Conservation (phyloP, 2,113 vertebrate species). For the Phoxinus phoxinus region DNA sequence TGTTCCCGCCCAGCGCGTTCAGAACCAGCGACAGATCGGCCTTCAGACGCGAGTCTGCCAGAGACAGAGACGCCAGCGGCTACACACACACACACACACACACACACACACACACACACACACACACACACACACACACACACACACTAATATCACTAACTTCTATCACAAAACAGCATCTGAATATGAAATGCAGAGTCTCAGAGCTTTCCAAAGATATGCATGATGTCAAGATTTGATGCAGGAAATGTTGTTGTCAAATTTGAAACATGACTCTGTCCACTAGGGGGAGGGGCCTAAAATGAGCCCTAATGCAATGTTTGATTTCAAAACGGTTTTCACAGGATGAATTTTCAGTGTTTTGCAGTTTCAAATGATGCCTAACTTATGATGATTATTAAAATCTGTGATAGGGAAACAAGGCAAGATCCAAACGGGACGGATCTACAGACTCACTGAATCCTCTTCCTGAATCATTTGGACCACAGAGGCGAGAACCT, state of each 20-base stretch:
- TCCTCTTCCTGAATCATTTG: constrained; percentile 98
- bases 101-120: constrained; percentile 6
- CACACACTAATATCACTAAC: neutral
- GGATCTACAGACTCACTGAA: constrained; percentile 82
- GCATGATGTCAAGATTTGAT: too few relatives aligned
- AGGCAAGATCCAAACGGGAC: neutral
- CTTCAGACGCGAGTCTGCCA: constrained; percentile 95
- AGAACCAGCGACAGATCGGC: constrained; percentile 90
- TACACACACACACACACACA: constrained; percentile 60
- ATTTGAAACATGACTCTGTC: too few relatives aligned
- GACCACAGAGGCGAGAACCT: constrained; percentile 92
- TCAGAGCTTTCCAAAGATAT: too few relatives aligned
- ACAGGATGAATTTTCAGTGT: too few relatives aligned
- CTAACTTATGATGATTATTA: too few relatives aligned
- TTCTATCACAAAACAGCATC: neutral
- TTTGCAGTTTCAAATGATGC: too few relatives aligned
- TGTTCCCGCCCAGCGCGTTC: constrained; percentile 95
- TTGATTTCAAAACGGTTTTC: too few relatives aligned
- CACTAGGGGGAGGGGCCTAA: too few relatives aligned
- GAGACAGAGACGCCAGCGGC: constrained; percentile 91
- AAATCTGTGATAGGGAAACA: too few relatives aligned
- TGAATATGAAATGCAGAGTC: too few relatives aligned
- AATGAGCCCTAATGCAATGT: too few relatives aligned
- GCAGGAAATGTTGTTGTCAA: too few relatives aligned
- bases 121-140: constrained; percentile 1